Evolutionary conservation across 2,113 vertebrate genomes (phyloP).

Genomic region (Apistogramma diplotaenia): DNA sequence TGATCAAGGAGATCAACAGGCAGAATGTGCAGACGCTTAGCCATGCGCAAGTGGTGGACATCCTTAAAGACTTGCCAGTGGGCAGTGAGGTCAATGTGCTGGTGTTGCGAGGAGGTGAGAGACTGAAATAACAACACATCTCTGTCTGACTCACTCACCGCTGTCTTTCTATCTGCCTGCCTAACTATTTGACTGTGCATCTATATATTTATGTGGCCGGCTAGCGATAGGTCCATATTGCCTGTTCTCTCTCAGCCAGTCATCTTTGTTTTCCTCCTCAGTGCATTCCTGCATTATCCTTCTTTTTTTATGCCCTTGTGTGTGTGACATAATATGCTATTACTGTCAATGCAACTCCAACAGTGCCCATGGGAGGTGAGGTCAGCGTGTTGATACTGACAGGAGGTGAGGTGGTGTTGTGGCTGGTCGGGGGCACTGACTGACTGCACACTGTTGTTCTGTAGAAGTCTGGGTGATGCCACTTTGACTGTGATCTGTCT

Average conservation of each 20-base stretch:
- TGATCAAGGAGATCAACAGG: slow-evolving; percentile 95
- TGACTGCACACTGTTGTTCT: slow-evolving; percentile 33
- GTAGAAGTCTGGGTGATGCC: slow-evolving; percentile 33
- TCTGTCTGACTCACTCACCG: not conserved
- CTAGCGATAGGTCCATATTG: not conserved
- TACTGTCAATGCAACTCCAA: slow-evolving; percentile 44
- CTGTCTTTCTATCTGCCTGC: not conserved
- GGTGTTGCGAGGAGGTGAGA: slow-evolving; percentile 91
- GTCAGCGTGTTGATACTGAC: slow-evolving; percentile 62
- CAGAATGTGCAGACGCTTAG: slow-evolving; percentile 93
- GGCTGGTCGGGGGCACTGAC: slow-evolving; percentile 7
- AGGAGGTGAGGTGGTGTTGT: slow-evolving; percentile 54
- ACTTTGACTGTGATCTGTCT: slow-evolving; percentile 12
- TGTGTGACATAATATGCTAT: slow-evolving; percentile 19
- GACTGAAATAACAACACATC: not conserved
- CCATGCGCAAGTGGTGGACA: slow-evolving; percentile 97
- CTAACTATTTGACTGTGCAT: not conserved
- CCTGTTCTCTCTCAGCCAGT: not conserved
- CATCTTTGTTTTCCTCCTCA: not conserved
- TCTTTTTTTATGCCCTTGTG: not conserved
- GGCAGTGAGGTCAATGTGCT: slow-evolving; percentile 93
- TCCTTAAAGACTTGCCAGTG: slow-evolving; percentile 93
- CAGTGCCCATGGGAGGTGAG: slow-evolving; percentile 42
- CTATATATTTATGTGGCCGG: not conserved
- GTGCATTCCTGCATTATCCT: not conserved